Percentiles rank a stretch among this genome's conserved stretches.
phyloP scores from a whole-genome alignment of 2,888 invertebrate genomes.

The Tubiluchus corallicola region DNA sequence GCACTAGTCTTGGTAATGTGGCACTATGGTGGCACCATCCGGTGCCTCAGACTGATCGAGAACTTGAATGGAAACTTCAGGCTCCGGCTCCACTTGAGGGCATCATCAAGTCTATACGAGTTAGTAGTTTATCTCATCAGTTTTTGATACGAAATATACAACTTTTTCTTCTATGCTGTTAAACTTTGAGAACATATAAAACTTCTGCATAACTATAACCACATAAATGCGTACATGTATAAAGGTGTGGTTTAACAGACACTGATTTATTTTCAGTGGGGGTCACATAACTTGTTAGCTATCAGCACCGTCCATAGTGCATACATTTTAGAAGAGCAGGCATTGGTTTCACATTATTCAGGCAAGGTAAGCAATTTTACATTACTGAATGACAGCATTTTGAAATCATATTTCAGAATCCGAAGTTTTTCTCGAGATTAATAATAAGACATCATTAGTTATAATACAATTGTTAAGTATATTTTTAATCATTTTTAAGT shows the following conservation, averaged over 20 bases:
- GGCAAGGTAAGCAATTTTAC: too few relatives aligned
- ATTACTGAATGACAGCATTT: too few relatives aligned
- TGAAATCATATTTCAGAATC: too few relatives aligned
- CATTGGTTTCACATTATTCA: slow-evolving; percentile 57
- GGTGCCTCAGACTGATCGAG: slow-evolving; percentile 37
- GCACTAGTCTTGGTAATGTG: slow-evolving; percentile 70
- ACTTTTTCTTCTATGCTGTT: too few relatives aligned
- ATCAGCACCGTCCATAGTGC: slow-evolving; percentile 41
- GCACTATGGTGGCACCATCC: slow-evolving; percentile 51
- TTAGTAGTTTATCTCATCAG: slow-evolving; percentile 14
- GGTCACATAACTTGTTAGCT: slow-evolving; percentile 28
- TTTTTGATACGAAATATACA: slow-evolving; percentile 43
- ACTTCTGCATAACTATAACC: too few relatives aligned
- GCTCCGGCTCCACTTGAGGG: slow-evolving; percentile 37
- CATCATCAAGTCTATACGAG: slow-evolving; percentile 33
- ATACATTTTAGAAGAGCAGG: slow-evolving; percentile 69
- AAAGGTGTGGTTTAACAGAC: slow-evolving; percentile 55
- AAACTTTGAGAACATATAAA: too few relatives aligned
- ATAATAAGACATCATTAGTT: too few relatives aligned
- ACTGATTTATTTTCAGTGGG: slow-evolving; percentile 54
- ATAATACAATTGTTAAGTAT: too few relatives aligned
- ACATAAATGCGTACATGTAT: too few relatives aligned
- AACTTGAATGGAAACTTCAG: slow-evolving; percentile 62
- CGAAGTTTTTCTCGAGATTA: too few relatives aligned
- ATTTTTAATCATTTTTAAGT: too few relatives aligned